Conservation (phyloP, 2,797 vertebrate species). For the Tenualosa thibaudeaui region DNA sequence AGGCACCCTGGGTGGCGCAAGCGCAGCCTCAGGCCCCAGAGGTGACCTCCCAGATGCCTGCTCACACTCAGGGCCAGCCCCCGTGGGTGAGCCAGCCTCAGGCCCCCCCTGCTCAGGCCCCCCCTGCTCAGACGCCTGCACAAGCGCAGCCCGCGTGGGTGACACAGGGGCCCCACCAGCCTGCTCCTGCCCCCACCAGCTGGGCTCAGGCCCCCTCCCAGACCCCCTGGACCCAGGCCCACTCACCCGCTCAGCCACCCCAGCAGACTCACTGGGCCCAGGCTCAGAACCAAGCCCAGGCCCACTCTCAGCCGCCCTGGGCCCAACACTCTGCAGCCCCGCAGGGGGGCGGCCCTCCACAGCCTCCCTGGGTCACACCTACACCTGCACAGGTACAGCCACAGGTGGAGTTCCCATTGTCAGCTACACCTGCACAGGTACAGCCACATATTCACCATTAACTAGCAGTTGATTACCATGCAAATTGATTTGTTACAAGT, state of each 20-base stretch:
- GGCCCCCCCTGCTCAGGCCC: conserved; percentile 48
- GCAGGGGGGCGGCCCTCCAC: conserved; percentile 65
- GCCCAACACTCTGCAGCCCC: conserved; percentile 60
- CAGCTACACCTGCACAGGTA: too few species aligned
- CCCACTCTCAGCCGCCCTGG: conserved; percentile 66
- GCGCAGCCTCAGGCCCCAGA: conserved; percentile 65
- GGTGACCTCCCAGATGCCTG: conserved; percentile 35
- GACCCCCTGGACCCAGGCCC: conserved; percentile 46
- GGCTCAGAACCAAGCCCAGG: conserved; percentile 61
- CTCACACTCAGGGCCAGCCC: conserved; percentile 63
- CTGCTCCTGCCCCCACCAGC: conserved; percentile 59
- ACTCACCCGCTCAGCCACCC: conserved; percentile 9
- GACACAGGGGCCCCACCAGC: conserved; percentile 54
- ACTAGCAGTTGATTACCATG: too few species aligned
- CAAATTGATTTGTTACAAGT: too few species aligned
- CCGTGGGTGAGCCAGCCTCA: conserved; percentile 59
- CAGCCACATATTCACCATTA: too few species aligned
- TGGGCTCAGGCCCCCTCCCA: conserved; percentile 61
- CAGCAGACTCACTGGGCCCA: conserved; percentile 29
- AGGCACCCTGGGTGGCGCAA: conserved; percentile 62
- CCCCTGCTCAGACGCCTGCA: conserved; percentile 40
- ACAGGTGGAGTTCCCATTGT: too few species aligned
- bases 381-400: conserved; percentile 46
- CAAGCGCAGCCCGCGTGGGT: conserved; percentile 64
- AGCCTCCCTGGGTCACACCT: conserved; percentile 72